Evolutionary conservation across 2,113 vertebrate species (phyloP).

Genomic region (Clarias magur): DNA sequence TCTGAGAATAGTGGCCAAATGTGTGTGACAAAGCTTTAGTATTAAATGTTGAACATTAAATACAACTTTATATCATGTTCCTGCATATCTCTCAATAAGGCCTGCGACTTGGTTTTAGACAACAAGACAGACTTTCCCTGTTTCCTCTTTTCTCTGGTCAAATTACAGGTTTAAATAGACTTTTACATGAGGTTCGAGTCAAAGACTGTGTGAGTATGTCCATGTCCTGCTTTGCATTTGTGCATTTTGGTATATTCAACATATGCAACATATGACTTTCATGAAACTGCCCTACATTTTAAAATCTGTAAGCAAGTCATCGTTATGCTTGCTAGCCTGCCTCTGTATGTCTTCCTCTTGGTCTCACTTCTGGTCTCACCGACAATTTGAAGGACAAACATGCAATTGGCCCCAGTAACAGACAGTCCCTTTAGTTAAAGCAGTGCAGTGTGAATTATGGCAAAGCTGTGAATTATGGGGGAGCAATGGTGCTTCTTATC

Average conservation of each 20-base stretch:
- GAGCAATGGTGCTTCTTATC: constrained; percentile 64
- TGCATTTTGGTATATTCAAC: constrained; percentile 8
- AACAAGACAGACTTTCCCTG: constrained; percentile 21
- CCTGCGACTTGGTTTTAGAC: not conserved
- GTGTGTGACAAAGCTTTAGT: not conserved
- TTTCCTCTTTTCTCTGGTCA: constrained; percentile 17
- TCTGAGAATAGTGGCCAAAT: constrained; percentile 1
- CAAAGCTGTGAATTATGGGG: constrained; percentile 72
- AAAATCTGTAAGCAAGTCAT: constrained; percentile 54
- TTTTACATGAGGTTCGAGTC: constrained; percentile 3
- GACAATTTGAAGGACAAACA: constrained; percentile 72
- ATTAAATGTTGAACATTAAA: not conserved
- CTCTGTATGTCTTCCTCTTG: constrained; percentile 51
- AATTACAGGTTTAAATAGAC: constrained; percentile 42
- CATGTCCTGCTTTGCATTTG: constrained; percentile 20
- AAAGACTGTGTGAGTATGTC: constrained; percentile 40
- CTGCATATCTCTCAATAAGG: not conserved
- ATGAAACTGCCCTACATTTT: constrained; percentile 43
- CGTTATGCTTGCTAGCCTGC: constrained; percentile 56
- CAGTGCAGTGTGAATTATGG: constrained; percentile 70
- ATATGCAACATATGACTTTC: constrained; percentile 36
- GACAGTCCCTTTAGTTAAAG: constrained; percentile 71
- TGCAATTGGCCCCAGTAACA: constrained; percentile 70
- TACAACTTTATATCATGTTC: not conserved
- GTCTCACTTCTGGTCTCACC: constrained; percentile 50